A percentile compares a stretch with the other conserved stretches of the same genome.
Evolutionary conservation across 2,113 vertebrate species (phyloP).

Genomic region (Ceratotherium simum): DNA sequence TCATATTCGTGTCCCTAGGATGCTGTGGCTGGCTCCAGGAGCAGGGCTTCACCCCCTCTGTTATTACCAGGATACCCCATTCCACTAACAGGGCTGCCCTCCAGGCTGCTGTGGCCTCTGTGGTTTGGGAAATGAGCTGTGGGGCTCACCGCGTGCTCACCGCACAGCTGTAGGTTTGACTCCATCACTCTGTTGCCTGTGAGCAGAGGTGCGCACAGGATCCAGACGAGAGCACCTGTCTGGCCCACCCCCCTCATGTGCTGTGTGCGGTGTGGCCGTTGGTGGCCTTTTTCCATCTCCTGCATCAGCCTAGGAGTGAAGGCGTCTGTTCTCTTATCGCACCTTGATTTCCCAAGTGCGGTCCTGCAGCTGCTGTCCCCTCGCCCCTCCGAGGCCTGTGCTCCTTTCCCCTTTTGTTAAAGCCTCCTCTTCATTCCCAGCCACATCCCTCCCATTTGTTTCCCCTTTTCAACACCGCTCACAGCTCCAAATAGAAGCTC

Average conservation of each 20-base stretch:
- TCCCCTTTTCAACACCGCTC: not conserved
- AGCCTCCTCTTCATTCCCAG: fast-evolving
- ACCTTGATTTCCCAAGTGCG: not conserved
- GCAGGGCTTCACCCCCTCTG: not conserved
- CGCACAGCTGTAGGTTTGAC: too few species aligned
- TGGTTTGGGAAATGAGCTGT: not conserved
- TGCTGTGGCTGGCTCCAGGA: not conserved
- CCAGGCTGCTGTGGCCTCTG: fast-evolving
- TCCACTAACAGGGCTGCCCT: not conserved
- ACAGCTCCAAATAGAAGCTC: not conserved
- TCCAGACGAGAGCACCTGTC: too few species aligned
- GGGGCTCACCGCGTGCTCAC: not conserved
- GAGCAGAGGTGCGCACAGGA: fast-evolving
- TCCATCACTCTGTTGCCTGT: not conserved
- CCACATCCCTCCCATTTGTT: not conserved
- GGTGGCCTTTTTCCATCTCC: not conserved
- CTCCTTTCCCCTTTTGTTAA: not conserved
- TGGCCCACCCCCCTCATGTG: fast-evolving
- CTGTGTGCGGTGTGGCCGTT: not conserved
- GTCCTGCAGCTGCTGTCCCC: not conserved
- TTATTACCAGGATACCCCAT: not conserved
- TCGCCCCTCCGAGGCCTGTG: too few species aligned
- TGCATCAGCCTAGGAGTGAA: fast-evolving
- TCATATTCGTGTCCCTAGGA: not conserved
- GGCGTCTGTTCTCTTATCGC: not conserved